These are phyloP conservation scores for Lasioglossum pauxillum DNA, from an alignment of 2,888 invertebrate species.

Conservation along the genomic window DNA sequence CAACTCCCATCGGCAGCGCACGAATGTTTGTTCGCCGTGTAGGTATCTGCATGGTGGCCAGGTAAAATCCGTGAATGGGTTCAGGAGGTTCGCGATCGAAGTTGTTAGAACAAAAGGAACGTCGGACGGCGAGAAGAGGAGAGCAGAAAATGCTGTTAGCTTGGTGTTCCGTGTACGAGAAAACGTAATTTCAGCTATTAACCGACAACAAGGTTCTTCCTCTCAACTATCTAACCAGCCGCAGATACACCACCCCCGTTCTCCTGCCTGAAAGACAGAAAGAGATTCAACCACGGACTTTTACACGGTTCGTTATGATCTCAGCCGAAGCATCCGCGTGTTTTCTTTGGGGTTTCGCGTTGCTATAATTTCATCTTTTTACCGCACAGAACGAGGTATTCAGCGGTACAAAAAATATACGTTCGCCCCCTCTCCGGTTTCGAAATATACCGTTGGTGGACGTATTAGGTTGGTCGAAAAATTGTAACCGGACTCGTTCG, in stretches of 20 bases:
- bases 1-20: background rate
- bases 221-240: slow-evolving; percentile 53
- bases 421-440: background rate
- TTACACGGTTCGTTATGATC: slow-evolving; percentile 62
- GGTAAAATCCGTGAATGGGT: slow-evolving; percentile 38
- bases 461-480: background rate
- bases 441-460: background rate
- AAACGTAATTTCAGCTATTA: slow-evolving; percentile 72
- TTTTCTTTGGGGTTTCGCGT: slow-evolving; percentile 48
- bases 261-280: slow-evolving; percentile 50
- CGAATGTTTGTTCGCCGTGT: background rate
- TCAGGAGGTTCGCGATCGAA: slow-evolving; percentile 49
- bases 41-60: slow-evolving; percentile 6
- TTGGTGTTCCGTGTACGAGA: slow-evolving; percentile 57
- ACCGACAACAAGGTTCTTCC: slow-evolving; percentile 67
- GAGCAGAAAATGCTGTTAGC: slow-evolving; percentile 64
- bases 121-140: background rate
- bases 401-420: slow-evolving; percentile 26
- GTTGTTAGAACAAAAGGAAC: slow-evolving; percentile 25
- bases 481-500: background rate
- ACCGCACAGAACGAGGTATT: slow-evolving; percentile 31
- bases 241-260: slow-evolving; percentile 33
- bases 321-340: slow-evolving; percentile 28
- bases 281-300: slow-evolving; percentile 47
- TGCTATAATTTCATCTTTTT: slow-evolving; percentile 45